Conservation (phyloP, 2,113 vertebrate species). For the Thomomys bottae region DNA sequence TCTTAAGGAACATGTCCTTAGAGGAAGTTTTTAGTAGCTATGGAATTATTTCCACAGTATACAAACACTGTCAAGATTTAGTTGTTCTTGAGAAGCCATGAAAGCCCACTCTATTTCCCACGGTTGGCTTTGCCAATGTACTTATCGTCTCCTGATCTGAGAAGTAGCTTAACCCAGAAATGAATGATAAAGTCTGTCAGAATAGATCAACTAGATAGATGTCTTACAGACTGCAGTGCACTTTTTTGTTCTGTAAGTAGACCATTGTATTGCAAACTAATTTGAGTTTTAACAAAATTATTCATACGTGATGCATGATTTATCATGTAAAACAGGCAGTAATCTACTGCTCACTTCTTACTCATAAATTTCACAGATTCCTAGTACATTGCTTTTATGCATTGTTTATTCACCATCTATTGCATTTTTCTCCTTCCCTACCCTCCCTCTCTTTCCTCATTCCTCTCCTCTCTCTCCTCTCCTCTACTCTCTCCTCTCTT, state of each 20-base stretch:
- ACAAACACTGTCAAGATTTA: fast-evolving
- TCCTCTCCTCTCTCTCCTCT: no score
- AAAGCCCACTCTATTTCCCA: no score
- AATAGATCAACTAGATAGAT: not conserved
- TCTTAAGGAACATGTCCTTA: not conserved
- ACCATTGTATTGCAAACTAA: not conserved
- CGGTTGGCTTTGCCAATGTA: fast-evolving
- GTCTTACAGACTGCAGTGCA: not conserved
- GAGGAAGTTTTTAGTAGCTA: not conserved
- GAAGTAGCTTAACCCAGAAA: not conserved
- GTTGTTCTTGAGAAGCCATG: no score
- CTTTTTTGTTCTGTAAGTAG: not conserved
- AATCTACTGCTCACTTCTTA: not conserved
- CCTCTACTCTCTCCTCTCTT: no score
- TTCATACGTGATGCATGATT: not conserved
- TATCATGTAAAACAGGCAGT: not conserved
- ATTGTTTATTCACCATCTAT: not conserved
- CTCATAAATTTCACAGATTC: not conserved
- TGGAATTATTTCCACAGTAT: not conserved
- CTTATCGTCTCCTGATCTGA: not conserved
- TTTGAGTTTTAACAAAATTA: slow-evolving; percentile 4
- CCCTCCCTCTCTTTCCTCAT: no score
- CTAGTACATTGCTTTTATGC: not conserved
- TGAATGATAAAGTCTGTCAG: not conserved
- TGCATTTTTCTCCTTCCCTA: no score